These are phyloP conservation scores for Megaceryle maxima DNA, from an alignment of 2,113 vertebrate genomes.

Conservation along the genomic window DNA sequence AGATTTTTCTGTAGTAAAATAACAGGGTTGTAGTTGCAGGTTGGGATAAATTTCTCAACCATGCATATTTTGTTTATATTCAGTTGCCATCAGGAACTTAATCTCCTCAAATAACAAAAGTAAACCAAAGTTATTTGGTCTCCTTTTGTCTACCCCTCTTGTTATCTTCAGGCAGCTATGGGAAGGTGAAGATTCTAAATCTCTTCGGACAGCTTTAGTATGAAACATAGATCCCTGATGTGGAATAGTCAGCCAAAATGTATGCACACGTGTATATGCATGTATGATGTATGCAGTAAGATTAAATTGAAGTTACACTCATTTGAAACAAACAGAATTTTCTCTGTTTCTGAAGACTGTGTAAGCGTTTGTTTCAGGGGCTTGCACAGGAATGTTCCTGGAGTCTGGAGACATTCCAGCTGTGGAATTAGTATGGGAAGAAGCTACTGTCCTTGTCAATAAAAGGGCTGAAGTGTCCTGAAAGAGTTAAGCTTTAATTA, in stretches of 20 bases:
- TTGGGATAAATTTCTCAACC: neutral
- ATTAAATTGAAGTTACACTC: neutral
- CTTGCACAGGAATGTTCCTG: neutral
- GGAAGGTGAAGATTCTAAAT: neutral
- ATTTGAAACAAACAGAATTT: neutral
- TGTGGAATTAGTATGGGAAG: neutral
- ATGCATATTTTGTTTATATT: neutral
- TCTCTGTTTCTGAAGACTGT: neutral
- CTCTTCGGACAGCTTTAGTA: neutral
- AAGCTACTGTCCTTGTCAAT: neutral
- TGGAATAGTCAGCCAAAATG: neutral
- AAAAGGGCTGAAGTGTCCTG: slow-evolving; percentile 60
- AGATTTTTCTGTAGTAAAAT: neutral
- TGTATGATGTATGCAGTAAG: neutral
- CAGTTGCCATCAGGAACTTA: neutral
- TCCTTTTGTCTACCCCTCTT: neutral
- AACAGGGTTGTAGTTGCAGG: neutral
- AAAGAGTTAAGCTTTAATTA: slow-evolving; percentile 81
- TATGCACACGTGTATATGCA: fast-evolving
- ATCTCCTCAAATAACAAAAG: neutral
- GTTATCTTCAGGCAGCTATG: neutral
- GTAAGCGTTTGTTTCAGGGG: neutral
- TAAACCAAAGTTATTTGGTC: neutral
- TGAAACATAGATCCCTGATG: neutral
- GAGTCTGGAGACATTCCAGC: neutral